These are phyloP conservation scores for Martes martes DNA, from an alignment of 2,113 vertebrate species.

Conservation along the genomic window DNA sequence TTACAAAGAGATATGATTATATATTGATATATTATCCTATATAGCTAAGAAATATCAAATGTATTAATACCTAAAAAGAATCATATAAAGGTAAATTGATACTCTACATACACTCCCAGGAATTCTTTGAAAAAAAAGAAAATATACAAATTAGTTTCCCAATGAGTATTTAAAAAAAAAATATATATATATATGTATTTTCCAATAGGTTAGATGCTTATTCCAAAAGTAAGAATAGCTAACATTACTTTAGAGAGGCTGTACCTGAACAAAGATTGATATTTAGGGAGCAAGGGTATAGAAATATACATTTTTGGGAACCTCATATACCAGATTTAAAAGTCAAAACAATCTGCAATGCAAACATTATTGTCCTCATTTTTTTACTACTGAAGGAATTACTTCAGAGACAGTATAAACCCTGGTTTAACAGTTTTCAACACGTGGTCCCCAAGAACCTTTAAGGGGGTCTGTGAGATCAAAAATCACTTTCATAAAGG, in stretches of 20 bases:
- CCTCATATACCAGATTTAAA: not conserved
- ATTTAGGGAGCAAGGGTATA: not conserved
- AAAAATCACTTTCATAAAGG: slow-evolving; percentile 16
- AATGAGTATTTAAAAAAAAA: not conserved
- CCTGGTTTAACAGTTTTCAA: not conserved
- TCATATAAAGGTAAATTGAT: not conserved
- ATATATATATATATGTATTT: not conserved
- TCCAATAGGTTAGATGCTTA: not conserved
- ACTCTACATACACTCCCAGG: not conserved
- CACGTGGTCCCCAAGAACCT: not conserved
- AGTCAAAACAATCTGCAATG: not conserved
- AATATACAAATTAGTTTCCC: not conserved
- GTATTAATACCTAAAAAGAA: not conserved
- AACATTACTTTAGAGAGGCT: not conserved
- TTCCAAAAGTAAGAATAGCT: not conserved
- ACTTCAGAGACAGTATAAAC: not conserved
- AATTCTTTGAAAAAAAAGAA: not conserved
- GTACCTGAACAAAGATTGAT: not conserved
- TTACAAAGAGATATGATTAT: not conserved
- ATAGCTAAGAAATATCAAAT: not conserved
- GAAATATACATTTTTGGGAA: not conserved
- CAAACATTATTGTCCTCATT: not conserved
- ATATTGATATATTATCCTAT: not conserved
- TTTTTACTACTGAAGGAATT: not conserved
- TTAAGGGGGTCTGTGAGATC: not conserved